A percentile compares a stretch with the other conserved stretches of the same genome.
phyloP scores from a whole-genome alignment of 2,888 invertebrate genomes.

The Helobdella robusta region DNA sequence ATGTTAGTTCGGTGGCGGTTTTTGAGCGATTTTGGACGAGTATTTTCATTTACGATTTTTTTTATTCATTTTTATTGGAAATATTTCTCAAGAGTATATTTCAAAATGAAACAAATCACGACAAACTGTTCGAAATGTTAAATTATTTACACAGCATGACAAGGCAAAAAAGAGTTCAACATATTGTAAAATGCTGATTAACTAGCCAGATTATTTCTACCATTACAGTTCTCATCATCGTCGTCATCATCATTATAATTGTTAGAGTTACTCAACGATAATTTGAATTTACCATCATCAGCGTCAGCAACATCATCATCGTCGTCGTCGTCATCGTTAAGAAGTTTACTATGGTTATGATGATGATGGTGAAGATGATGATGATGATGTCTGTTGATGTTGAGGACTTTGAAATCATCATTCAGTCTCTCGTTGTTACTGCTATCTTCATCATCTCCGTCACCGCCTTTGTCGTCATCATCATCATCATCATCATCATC shows the following conservation, averaged over 20 bases:
- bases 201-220: not conserved
- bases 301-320: conserved; percentile 24
- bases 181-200: not conserved
- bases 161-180: not conserved
- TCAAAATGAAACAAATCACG: too few species aligned
- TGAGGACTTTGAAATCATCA: conserved; percentile 10
- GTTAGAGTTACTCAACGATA: not conserved
- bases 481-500: conserved; percentile 22
- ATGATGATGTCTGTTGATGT: not conserved
- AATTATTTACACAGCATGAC: too few species aligned
- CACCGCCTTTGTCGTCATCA: conserved; percentile 4
- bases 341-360: conserved; percentile 10
- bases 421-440: conserved; percentile 8
- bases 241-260: conserved; percentile 14
- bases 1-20: too few species aligned
- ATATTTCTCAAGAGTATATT: too few species aligned
- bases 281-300: conserved; percentile 2
- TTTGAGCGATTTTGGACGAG: too few species aligned
- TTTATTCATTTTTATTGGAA: too few species aligned
- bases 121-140: too few species aligned
- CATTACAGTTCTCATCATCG: conserved; percentile 7
- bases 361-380: conserved; percentile 17
- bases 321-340: conserved; percentile 26
- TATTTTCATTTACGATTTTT: too few species aligned
- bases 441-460: conserved; percentile 2